Percentiles rank a stretch among this genome's conserved stretches.
phyloP scores from a whole-genome alignment of 2,797 vertebrate species.

The Aulostomus chinensis region DNA sequence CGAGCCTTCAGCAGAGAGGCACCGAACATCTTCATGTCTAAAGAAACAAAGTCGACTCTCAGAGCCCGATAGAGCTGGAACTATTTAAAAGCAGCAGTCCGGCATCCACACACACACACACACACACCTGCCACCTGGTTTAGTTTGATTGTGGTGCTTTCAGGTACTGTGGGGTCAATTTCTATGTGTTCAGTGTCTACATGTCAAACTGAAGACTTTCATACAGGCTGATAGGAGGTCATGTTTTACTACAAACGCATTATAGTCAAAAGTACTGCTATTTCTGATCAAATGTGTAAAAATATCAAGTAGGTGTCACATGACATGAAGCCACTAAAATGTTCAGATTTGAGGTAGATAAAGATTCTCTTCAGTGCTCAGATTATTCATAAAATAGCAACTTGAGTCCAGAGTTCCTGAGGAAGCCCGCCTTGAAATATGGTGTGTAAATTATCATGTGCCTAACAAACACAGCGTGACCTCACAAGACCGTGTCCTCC shows the following conservation, averaged over 20 bases:
- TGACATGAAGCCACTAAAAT: too few species aligned
- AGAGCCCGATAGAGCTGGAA: too few species aligned
- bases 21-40: not conserved
- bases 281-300: too few species aligned
- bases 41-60: not conserved
- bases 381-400: too few species aligned
- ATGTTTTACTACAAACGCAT: too few species aligned
- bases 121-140: not conserved
- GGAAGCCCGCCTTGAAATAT: conserved; percentile 9
- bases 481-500: conserved; percentile 36
- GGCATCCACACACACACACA: too few species aligned
- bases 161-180: not conserved
- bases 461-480: conserved; percentile 46
- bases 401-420: not conserved
- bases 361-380: too few species aligned
- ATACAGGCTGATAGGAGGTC: too few species aligned
- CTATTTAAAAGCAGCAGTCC: not conserved
- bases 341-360: too few species aligned
- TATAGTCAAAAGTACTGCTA: too few species aligned
- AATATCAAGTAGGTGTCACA: too few species aligned
- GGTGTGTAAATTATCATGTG: conserved; percentile 43
- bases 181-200: not conserved
- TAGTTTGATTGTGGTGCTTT: not conserved
- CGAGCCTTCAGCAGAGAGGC: not conserved
- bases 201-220: too few species aligned